Percentiles rank a stretch among this genome's conserved stretches.
phyloP scores from a whole-genome alignment of 2,888 invertebrate species.

The Ichneumon xanthorius region DNA sequence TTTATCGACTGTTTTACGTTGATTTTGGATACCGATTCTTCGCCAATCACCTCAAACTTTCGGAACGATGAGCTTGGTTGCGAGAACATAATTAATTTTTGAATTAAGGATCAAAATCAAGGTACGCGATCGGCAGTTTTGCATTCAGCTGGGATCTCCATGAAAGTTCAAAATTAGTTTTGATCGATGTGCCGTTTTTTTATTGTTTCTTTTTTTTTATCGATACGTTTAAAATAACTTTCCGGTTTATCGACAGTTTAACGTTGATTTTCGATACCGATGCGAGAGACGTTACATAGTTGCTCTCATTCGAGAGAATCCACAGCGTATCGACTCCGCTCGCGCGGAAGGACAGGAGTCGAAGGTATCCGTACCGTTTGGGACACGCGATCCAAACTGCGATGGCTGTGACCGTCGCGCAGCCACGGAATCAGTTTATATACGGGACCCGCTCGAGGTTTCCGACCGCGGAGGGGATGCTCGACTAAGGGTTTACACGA shows the following conservation, averaged over 20 bases:
- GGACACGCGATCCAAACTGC: constrained; percentile 82
- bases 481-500: constrained; percentile 61
- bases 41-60: not conserved
- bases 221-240: not conserved
- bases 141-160: not conserved
- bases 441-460: constrained; percentile 44
- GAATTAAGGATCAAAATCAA: not conserved
- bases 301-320: constrained; percentile 58
- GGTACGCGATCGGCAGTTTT: not conserved
- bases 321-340: constrained; percentile 76
- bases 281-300: constrained; percentile 20
- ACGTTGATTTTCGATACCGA: constrained; percentile 28
- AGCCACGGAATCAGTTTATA: constrained; percentile 76
- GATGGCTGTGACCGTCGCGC: constrained; percentile 81
- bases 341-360: constrained; percentile 73
- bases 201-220: not conserved
- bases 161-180: not conserved
- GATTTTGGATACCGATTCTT: not conserved
- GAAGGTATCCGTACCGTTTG: constrained; percentile 73
- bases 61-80: not conserved
- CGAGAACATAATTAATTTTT: constrained; percentile 10
- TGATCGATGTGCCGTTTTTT: not conserved
- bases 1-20: no score
- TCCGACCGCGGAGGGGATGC: constrained; percentile 74
- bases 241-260: not conserved